Conservation (phyloP, 2,888 invertebrate species). For the Tachina grossa region DNA sequence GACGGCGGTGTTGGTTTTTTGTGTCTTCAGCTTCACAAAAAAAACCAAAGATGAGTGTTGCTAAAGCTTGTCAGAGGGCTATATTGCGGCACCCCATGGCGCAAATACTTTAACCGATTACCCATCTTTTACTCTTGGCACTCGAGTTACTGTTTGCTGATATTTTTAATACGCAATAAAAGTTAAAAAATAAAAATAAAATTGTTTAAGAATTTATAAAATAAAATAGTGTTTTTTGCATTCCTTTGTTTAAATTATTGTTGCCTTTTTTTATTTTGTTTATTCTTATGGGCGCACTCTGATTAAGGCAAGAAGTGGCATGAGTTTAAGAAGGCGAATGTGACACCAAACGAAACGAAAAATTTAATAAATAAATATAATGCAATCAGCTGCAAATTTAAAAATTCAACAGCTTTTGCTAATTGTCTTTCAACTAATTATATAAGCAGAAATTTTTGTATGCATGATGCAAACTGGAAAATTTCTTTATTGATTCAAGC, state of each 20-base stretch:
- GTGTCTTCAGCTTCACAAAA: slow-evolving; percentile 41
- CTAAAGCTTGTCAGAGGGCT: slow-evolving; percentile 70
- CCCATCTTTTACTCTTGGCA: slow-evolving; percentile 71
- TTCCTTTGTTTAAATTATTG: slow-evolving; percentile 71
- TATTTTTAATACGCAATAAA: slow-evolving; percentile 71
- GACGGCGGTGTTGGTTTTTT: slow-evolving; percentile 65
- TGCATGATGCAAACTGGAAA: background rate
- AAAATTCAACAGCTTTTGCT: no score
- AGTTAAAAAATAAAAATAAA: slow-evolving; percentile 31
- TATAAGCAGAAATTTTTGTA: no score
- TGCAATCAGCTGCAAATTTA: no score
- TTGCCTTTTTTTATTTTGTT: slow-evolving; percentile 37
- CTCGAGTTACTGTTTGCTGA: slow-evolving; percentile 67
- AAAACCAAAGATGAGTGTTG: slow-evolving; percentile 61
- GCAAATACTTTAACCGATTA: slow-evolving; percentile 75
- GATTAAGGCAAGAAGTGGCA: background rate
- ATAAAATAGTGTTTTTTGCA: slow-evolving; percentile 62
- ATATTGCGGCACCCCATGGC: slow-evolving; percentile 74
- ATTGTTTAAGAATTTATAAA: slow-evolving; percentile 55
- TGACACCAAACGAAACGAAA: background rate
- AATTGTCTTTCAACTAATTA: no score
- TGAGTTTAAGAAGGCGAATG: background rate
- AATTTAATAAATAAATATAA: no score
- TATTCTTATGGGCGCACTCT: slow-evolving; percentile 8
- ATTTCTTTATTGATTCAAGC: background rate